Evolutionary conservation across 2,113 vertebrate genomes (phyloP).

Genomic region (Sceloporus tristichus): DNA sequence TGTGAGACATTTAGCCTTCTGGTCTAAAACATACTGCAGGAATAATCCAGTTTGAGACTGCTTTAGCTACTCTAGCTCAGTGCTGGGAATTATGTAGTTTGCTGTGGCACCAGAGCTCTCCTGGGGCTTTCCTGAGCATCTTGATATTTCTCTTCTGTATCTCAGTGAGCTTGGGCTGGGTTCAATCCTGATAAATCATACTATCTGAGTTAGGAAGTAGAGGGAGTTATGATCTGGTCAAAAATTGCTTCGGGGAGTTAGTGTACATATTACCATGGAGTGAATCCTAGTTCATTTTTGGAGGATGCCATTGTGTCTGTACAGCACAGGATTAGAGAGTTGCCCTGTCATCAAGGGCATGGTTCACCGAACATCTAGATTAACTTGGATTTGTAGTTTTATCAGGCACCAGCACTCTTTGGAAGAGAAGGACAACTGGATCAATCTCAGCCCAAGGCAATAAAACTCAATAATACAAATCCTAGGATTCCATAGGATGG

Average conservation of each 20-base stretch:
- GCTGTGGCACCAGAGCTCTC: too few relatives aligned
- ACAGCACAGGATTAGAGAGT: background rate
- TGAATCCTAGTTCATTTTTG: background rate
- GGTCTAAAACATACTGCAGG: too few relatives aligned
- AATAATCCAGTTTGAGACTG: too few relatives aligned
- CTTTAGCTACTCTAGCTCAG: too few relatives aligned
- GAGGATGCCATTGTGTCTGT: too few relatives aligned
- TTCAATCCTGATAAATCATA: background rate
- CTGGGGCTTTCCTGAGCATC: background rate
- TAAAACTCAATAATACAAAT: background rate
- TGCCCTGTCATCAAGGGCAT: too few relatives aligned
- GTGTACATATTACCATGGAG: background rate
- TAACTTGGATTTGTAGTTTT: background rate
- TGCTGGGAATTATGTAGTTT: too few relatives aligned
- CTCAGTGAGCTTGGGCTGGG: background rate
- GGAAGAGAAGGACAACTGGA: background rate
- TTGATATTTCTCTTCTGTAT: background rate
- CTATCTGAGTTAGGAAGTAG: background rate
- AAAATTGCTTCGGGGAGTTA: background rate
- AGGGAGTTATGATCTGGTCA: background rate
- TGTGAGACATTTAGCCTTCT: too few relatives aligned
- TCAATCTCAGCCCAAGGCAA: background rate
- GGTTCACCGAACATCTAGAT: too few relatives aligned
- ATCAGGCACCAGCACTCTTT: too few relatives aligned
- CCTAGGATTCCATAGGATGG: too few relatives aligned